Evolutionary conservation across 2,888 invertebrate species (phyloP).

Genomic region (Ochlodes sylvanus): DNA sequence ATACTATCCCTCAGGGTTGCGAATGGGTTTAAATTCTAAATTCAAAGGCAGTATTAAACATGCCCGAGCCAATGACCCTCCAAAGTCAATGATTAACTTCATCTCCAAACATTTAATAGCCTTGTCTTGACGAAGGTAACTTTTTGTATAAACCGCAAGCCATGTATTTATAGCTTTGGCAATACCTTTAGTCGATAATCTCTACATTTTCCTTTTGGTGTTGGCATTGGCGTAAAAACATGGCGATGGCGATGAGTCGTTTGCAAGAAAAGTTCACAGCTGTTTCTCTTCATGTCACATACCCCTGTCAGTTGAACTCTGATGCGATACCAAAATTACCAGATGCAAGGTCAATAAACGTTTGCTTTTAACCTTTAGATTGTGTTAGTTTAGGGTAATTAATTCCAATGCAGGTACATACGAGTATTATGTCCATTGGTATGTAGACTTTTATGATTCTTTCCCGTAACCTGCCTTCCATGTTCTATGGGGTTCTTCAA

Average conservation of each 20-base stretch:
- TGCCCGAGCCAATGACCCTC: conserved; percentile 18
- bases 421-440: too few species aligned
- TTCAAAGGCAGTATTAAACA: neutral
- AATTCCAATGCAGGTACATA: neutral
- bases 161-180: conserved; percentile 28
- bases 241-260: conserved; percentile 23
- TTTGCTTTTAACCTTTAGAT: conserved; percentile 12
- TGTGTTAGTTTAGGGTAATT: neutral
- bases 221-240: conserved; percentile 31
- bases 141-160: conserved; percentile 27
- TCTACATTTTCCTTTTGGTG: conserved; percentile 25
- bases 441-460: too few species aligned
- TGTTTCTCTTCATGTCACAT: conserved; percentile 34
- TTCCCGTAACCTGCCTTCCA: too few species aligned
- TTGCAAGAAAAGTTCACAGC: conserved; percentile 12
- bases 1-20: too few species aligned
- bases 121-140: conserved; percentile 33
- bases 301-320: conserved; percentile 20
- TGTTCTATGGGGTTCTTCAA: too few species aligned
- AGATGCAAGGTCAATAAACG: conserved; percentile 10
- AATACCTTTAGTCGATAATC: conserved; percentile 22
- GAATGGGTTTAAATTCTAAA: too few species aligned
- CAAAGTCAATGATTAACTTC: conserved; percentile 13
- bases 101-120: conserved; percentile 21
- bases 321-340: neutral